Percentiles rank a stretch among this genome's conserved stretches.
Evolutionary conservation across 1,140 invertebrate species (phyloP).

Genomic region (Protaetia brevitarsis): DNA sequence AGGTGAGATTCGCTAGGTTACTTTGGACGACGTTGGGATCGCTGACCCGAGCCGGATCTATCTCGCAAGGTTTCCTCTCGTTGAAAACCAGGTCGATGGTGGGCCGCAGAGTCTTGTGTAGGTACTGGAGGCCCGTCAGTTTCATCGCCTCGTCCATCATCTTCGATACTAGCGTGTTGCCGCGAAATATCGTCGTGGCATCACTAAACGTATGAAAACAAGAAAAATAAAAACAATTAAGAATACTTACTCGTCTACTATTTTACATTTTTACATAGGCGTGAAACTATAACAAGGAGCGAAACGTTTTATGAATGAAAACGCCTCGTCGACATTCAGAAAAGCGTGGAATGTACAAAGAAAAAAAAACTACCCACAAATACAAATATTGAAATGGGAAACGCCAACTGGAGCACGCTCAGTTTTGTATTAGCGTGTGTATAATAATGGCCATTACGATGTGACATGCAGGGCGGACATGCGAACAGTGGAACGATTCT

Average conservation of each 20-base stretch:
- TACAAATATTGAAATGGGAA: too few relatives aligned
- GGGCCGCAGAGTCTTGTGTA: constrained; percentile 79
- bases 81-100: constrained; percentile 77
- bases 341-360: background rate
- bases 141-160: constrained; percentile 96
- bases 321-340: background rate
- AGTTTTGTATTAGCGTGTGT: background rate
- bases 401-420: background rate
- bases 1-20: constrained; percentile 77
- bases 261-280: too few relatives aligned
- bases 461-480: background rate
- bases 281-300: too few relatives aligned
- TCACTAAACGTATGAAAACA: constrained; percentile 73
- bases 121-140: constrained; percentile 81
- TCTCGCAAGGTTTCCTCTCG: constrained; percentile 86
- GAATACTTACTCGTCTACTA: too few relatives aligned
- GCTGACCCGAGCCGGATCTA: constrained; percentile 82
- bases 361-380: background rate
- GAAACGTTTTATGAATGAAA: too few relatives aligned
- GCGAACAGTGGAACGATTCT: background rate
- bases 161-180: constrained; percentile 89
- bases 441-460: background rate
- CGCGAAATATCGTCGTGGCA: constrained; percentile 90
- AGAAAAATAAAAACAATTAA: too few relatives aligned
- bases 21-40: constrained; percentile 72